Base-by-base conservation (phyloP, 2,888 invertebrate species). In the Zonitis immaculata region DNA sequence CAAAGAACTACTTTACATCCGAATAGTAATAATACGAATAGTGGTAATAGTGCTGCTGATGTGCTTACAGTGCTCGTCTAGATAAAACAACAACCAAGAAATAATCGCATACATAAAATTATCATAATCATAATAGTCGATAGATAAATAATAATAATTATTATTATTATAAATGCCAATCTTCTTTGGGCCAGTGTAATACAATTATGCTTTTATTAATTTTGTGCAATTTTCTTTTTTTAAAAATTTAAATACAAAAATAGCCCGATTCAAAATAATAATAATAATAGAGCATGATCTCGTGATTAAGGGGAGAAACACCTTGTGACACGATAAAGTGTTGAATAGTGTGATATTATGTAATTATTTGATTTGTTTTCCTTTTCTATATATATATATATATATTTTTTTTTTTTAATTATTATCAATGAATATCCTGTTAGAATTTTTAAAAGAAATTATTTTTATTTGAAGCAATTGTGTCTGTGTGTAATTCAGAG, bases 31-130 rank as follows among this genome's bases (percentile, higher is more conserved):
- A 35, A 35, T 26, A 22, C 14, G 51, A 69, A 66, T 57, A 60
- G 64, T 44, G 63, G 64, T 62, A 65, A 61, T 47, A 68, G 69
- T 67, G 71, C 69, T 67, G 71, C 69, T 48, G 80, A 81, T 65
- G 76, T 81, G 62, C 73, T 81, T 65, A 81, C 82, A 59, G 82
- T 82, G 67, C 79, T 81, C 69, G 81, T 81, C 69, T 82, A n/a
- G n/a, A n/a, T n/a, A n/a, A n/a, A n/a, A n/a, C n/a, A n/a, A n/a
- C n/a, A n/a, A n/a, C n/a, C n/a, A n/a, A n/a, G n/a, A n/a, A n/a
- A n/a, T n/a, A n/a, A n/a, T n/a, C n/a, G n/a, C n/a, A n/a, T n/a
- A n/a, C n/a, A n/a, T n/a, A n/a, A n/a, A n/a, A n/a, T n/a, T n/a
- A n/a, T n/a, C n/a, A n/a, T n/a, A n/a, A n/a, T n/a, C n/a, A n/a